Conservation (phyloP, 2,113 vertebrate species). For the Chinchilla lanigera region DNA sequence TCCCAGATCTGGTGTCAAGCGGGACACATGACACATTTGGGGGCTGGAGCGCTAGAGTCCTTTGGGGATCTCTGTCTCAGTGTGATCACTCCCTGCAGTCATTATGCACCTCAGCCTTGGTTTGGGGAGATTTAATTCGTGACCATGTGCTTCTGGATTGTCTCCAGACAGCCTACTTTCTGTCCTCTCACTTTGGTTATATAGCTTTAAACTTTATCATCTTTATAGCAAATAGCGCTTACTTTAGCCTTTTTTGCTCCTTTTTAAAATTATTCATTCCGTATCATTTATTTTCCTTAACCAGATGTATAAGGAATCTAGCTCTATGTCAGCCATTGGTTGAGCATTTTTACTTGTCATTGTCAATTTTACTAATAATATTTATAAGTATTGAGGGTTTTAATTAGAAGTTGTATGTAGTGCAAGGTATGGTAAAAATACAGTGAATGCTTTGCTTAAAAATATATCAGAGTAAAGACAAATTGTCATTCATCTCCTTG, state of each 20-base stretch:
- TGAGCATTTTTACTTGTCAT: neutral
- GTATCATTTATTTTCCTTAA: neutral
- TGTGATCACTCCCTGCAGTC: neutral
- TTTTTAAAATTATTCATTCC: neutral
- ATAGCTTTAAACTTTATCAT: neutral
- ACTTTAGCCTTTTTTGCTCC: neutral
- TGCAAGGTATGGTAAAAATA: neutral
- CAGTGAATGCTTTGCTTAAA: neutral
- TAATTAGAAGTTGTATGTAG: neutral
- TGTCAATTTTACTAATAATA: neutral
- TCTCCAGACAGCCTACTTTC: neutral
- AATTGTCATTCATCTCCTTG: neutral
- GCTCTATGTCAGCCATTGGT: too few relatives aligned
- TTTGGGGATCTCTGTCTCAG: neutral
- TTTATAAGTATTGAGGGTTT: neutral
- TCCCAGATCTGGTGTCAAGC: neutral
- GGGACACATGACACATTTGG: neutral
- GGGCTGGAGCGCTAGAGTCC: neutral
- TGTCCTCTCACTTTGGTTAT: neutral
- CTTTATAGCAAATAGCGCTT: neutral
- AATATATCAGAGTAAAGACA: neutral
- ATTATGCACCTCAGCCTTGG: neutral
- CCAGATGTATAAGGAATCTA: neutral
- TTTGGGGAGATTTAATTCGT: neutral
- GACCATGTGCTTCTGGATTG: neutral